These are phyloP conservation scores for Cyprinodon variegatus DNA, from an alignment of 2,113 vertebrate genomes.

Conservation along the genomic window DNA sequence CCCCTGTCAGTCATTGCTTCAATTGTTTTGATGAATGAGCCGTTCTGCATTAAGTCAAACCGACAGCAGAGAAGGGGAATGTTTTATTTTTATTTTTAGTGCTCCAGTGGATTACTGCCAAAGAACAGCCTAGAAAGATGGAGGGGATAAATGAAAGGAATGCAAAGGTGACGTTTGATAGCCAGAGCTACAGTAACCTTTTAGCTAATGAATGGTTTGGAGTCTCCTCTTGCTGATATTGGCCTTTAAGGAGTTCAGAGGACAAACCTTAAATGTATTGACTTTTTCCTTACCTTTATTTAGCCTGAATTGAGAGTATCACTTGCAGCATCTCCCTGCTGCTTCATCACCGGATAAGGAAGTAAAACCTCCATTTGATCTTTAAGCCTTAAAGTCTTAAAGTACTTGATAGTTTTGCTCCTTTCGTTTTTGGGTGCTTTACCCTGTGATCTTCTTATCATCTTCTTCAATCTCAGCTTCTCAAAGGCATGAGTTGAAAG, in stretches of 20 bases:
- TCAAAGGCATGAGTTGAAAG: neutral
- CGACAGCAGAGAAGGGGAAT: conserved; percentile 3
- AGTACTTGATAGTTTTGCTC: neutral
- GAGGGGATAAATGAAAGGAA: conserved; percentile 26
- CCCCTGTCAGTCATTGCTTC: conserved; percentile 1
- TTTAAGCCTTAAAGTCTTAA: conserved; percentile 6
- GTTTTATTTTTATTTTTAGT: neutral
- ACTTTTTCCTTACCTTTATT: conserved; percentile 51
- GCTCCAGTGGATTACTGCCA: conserved; percentile 16
- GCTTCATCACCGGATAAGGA: conserved; percentile 8
- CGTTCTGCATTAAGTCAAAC: neutral
- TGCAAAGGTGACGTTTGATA: conserved; percentile 47
- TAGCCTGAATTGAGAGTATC: conserved; percentile 21
- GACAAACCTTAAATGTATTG: conserved; percentile 48
- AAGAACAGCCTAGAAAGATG: conserved; percentile 3
- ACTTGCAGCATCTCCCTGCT: conserved; percentile 20
- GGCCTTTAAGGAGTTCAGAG: conserved; percentile 58
- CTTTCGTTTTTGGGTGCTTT: neutral
- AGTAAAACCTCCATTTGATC: conserved; percentile 12
- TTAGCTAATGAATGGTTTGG: conserved; percentile 62
- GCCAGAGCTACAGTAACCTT: conserved; percentile 54
- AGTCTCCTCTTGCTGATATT: conserved; percentile 39
- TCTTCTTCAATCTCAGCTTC: neutral
- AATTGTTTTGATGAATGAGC: conserved; percentile 12
- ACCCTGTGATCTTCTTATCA: neutral